A percentile compares a stretch with the other conserved stretches of the same genome.
These are phyloP conservation scores for Periplaneta americana DNA, from an alignment of 1,140 invertebrate genomes.

Conservation along the genomic window DNA sequence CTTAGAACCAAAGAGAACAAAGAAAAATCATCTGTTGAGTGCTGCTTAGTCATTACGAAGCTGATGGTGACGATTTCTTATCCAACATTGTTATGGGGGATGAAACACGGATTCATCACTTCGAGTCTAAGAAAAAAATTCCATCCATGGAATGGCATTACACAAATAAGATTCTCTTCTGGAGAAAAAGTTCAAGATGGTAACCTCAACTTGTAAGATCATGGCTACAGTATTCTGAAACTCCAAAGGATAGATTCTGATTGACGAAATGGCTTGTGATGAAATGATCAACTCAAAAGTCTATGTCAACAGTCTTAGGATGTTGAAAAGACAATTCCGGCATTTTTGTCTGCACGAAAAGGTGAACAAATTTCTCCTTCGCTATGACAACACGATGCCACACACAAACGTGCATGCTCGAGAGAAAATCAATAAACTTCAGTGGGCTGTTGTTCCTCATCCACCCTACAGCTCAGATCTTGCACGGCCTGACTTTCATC, in stretches of 20 bases:
- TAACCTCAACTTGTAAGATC: background rate
- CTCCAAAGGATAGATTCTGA: background rate
- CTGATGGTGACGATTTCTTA: background rate
- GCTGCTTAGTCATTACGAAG: background rate
- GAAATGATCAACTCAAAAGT: background rate
- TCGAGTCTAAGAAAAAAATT: background rate
- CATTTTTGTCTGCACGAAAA: background rate
- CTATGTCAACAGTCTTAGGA: background rate
- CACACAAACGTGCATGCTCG: background rate
- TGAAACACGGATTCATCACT: background rate
- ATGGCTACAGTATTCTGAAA: background rate
- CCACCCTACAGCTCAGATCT: background rate
- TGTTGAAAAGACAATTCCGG: background rate
- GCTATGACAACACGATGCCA: background rate
- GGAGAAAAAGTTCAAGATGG: background rate
- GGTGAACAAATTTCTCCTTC: background rate
- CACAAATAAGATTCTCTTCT: background rate
- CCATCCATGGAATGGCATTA: background rate
- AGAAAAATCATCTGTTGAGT: background rate
- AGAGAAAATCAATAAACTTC: background rate
- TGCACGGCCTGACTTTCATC: background rate
- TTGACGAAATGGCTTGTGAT: background rate
- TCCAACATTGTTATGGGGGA: background rate
- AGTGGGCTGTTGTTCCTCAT: too few relatives aligned
- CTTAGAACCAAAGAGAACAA: too few relatives aligned